phyloP scores from a whole-genome alignment of 2,888 invertebrate genomes.

The Melipona beecheii region DNA sequence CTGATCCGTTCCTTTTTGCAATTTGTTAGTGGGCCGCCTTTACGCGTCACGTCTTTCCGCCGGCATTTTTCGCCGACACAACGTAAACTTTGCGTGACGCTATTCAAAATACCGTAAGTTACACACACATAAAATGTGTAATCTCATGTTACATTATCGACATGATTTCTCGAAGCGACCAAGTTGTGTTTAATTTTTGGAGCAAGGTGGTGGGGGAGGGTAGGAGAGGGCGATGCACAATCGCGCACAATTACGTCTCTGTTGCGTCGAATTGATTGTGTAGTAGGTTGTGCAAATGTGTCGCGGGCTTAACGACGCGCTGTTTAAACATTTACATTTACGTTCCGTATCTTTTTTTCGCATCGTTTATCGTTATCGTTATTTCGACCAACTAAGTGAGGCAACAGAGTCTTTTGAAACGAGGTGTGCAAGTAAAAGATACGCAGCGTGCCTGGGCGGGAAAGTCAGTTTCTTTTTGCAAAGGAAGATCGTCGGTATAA shows the following conservation, averaged over 20 bases:
- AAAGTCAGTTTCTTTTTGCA: background rate
- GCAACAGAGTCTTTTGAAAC: background rate
- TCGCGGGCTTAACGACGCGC: background rate
- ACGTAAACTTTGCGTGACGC: slow-evolving; percentile 50
- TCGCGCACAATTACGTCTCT: background rate
- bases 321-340: background rate
- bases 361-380: background rate
- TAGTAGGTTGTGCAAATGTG: background rate
- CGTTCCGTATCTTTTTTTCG: background rate
- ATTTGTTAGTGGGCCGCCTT: slow-evolving; percentile 44
- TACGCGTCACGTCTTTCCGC: slow-evolving; percentile 43
- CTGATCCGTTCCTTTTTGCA: slow-evolving; percentile 36
- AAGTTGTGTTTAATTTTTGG: background rate
- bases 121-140: background rate
- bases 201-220: background rate
- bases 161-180: background rate
- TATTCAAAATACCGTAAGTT: slow-evolving; percentile 35
- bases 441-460: background rate
- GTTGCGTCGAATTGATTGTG: background rate
- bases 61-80: slow-evolving; percentile 30
- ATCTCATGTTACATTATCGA: slow-evolving; percentile 30
- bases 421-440: background rate
- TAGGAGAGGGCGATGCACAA: background rate
- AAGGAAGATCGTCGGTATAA: background rate
- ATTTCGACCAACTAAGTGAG: background rate